A percentile compares a stretch with the other conserved stretches of the same genome.
Conservation (phyloP, 2,888 invertebrate genomes). For the Netelia melanura region DNA sequence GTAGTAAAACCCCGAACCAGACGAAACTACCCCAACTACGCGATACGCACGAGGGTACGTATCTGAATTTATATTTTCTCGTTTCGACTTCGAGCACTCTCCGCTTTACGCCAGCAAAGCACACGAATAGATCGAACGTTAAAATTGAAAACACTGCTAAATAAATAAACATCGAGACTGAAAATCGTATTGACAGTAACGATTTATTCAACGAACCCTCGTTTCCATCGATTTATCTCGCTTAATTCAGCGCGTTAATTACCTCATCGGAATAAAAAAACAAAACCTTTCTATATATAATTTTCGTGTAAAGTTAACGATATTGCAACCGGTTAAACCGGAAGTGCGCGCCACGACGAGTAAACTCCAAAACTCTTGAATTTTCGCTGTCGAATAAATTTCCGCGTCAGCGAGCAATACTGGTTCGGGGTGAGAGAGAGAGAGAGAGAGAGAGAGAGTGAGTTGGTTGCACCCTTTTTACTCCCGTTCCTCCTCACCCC, state of each 20-base stretch:
- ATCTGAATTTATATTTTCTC: background rate
- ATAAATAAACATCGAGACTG: too few relatives aligned
- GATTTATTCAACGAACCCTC: too few relatives aligned
- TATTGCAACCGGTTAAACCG: constrained; percentile 11
- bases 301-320: background rate
- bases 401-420: constrained; percentile 54
- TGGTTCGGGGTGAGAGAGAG: background rate
- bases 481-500: background rate
- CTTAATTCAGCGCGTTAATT: too few relatives aligned
- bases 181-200: too few relatives aligned
- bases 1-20: background rate
- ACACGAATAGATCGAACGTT: background rate
- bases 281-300: background rate
- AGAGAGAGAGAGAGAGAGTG: background rate
- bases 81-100: background rate
- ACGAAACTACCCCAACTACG: background rate
- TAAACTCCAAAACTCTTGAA: constrained; percentile 34
- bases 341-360: constrained; percentile 14
- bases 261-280: too few relatives aligned
- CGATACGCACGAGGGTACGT: background rate
- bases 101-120: too few relatives aligned
- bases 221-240: too few relatives aligned
- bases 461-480: constrained; percentile 1
- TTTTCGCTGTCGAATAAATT: constrained; percentile 69
- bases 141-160: too few relatives aligned